Conservation (phyloP, 2,113 vertebrate species). For the Platichthys stellatus region DNA sequence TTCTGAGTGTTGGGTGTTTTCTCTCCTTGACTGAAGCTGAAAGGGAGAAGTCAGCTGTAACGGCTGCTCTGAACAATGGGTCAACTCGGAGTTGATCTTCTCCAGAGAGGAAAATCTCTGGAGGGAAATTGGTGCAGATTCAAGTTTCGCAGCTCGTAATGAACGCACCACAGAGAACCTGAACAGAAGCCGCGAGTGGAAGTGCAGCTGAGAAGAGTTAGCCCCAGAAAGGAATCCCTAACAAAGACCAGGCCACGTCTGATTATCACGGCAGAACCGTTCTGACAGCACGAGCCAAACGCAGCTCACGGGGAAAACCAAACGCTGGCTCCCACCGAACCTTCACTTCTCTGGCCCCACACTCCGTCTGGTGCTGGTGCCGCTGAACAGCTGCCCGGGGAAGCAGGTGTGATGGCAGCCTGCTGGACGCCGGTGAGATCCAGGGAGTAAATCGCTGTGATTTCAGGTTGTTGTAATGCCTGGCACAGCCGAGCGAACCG, state of each 20-base stretch:
- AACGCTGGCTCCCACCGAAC: neutral
- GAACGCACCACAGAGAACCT: neutral
- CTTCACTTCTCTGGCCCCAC: slow-evolving; percentile 22
- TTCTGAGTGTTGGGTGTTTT: neutral
- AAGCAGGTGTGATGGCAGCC: slow-evolving; percentile 65
- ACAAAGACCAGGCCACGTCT: neutral
- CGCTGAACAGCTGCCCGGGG: slow-evolving; percentile 50
- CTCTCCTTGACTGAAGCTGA: no score
- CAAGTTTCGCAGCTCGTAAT: neutral
- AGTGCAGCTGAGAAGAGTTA: neutral
- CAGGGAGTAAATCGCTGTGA: slow-evolving; percentile 47
- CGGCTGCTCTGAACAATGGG: neutral
- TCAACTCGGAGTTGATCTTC: neutral
- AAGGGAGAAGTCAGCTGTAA: neutral
- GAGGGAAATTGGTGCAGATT: slow-evolving; percentile 1
- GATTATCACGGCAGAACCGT: neutral
- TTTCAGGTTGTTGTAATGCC: slow-evolving; percentile 64
- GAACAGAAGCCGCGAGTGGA: neutral
- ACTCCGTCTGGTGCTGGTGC: neutral
- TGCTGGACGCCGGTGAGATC: slow-evolving; percentile 6
- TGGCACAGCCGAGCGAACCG: slow-evolving; percentile 23
- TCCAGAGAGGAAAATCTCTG: neutral
- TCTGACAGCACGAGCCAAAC: neutral
- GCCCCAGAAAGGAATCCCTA: neutral
- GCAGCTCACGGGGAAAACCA: neutral